Evolutionary conservation across 1,140 invertebrate species (phyloP), one percentile per base, ranked within the genome.

Genomic region (Acromyrmex charruanus): DNA sequence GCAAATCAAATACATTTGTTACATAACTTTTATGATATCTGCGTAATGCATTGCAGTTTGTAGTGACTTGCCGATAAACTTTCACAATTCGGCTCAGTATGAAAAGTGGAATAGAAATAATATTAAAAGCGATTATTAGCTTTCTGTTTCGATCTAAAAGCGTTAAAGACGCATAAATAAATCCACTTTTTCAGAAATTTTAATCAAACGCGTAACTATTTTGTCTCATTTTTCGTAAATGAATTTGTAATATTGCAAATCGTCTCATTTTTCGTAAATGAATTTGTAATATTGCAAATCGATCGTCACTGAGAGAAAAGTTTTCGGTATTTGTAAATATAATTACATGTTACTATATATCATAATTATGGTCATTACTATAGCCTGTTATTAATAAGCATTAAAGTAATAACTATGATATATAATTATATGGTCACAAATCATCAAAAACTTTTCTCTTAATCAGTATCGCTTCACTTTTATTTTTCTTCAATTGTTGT

Each of bases 1-100:
- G 28, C 55, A 61, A 39, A 82, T 63, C 72, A 72, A 80, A 84
- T 61, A 39, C 28, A 74, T 59, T 84, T 59, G 55, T 82, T 25
- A 28, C 31, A 21, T 31, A 49, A 84, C 28, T 74, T 61, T 84
- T 84, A 81, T 35, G 55, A 59, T 82, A 58, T 44, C 21, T n/a
- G n/a, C 61, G 31, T 68, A 51, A 79, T 59, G 25, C 35, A 31
- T 55, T 55, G 61, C 18, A 53, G 44, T 49, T 66, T 9, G n/a
- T 31, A 58, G 31, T 35, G 77, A 66, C 21, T 53, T 31, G 21
- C 28, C 25, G 28, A 66, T 66, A 49, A 77, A 39, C 39, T 49
- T 49, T 21, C 9, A 14, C 59, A 39, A 49, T 51, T 51, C 7
- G 21, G 0, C 5, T n/a, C 7, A 2, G 39, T 51, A 28, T 68